Conservation (phyloP, 2,113 vertebrate genomes). For the Alethe castanea region DNA sequence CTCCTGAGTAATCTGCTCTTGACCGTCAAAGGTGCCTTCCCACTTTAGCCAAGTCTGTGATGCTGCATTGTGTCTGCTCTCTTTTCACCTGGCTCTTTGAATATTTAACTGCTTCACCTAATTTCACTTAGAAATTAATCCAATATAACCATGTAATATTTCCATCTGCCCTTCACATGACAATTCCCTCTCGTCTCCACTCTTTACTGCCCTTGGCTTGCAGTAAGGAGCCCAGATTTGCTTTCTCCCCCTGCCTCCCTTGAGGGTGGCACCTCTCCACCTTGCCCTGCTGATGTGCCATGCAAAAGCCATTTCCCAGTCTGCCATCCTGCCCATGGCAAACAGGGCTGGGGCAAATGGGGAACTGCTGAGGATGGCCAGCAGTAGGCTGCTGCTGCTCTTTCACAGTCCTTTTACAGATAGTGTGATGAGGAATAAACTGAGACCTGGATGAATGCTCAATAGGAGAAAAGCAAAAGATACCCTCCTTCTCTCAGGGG, state of each 20-base stretch:
- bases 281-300: fast-evolving
- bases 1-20: background rate
- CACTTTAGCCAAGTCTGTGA: background rate
- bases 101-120: background rate
- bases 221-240: background rate
- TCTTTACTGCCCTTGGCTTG: background rate
- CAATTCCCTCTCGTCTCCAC: background rate
- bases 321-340: background rate
- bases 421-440: background rate
- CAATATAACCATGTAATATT: background rate
- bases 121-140: background rate
- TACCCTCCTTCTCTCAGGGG: background rate
- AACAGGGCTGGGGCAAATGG: fast-evolving
- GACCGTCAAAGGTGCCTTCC: background rate
- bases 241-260: background rate
- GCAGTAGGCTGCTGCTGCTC: background rate
- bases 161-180: background rate
- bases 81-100: background rate
- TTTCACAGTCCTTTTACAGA: background rate
- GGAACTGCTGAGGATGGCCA: fast-evolving
- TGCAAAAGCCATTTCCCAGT: background rate
- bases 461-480: background rate
- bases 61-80: background rate
- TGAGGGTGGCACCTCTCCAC: fast-evolving
- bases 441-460: background rate